Percentiles rank a stretch among this genome's conserved stretches.
Conservation (phyloP, 30 jellyfish, hydroid and myxozoan species). For the Pelagia noctiluca region DNA sequence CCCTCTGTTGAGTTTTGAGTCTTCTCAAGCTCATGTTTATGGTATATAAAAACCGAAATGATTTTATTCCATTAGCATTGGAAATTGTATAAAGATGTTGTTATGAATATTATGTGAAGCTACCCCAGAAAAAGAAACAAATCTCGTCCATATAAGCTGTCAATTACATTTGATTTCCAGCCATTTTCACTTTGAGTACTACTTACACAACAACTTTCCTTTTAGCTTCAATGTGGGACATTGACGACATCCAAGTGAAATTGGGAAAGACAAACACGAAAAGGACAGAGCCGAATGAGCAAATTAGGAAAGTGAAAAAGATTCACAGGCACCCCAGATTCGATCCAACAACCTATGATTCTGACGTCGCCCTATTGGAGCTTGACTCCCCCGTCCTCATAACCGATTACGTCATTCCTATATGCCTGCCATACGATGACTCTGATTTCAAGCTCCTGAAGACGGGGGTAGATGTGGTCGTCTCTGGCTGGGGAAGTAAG, state of each 20-base stretch:
- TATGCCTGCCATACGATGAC: conserved; percentile 77
- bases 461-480: conserved; percentile 24
- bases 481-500: conserved; percentile 79
- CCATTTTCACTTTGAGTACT: neutral
- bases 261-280: conserved; percentile 48
- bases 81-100: too few relatives aligned
- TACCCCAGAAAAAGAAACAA: too few relatives aligned
- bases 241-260: conserved; percentile 25
- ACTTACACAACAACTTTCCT: neutral
- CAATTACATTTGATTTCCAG: too few relatives aligned
- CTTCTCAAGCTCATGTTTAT: too few relatives aligned
- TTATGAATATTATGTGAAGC: too few relatives aligned
- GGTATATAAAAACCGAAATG: too few relatives aligned
- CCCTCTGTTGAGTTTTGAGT: too few relatives aligned
- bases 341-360: conserved; percentile 47
- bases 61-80: too few relatives aligned
- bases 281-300: conserved; percentile 55
- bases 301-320: conserved; percentile 17
- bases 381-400: conserved; percentile 49
- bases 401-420: conserved; percentile 82
- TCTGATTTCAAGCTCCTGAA: conserved; percentile 50
- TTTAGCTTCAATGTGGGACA: neutral
- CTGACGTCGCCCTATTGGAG: conserved; percentile 64
- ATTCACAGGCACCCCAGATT: conserved; percentile 39
- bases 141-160: too few relatives aligned